These are phyloP conservation scores for Drosophila athabasca DNA, from an alignment of 1,140 invertebrate genomes.

Conservation along the genomic window DNA sequence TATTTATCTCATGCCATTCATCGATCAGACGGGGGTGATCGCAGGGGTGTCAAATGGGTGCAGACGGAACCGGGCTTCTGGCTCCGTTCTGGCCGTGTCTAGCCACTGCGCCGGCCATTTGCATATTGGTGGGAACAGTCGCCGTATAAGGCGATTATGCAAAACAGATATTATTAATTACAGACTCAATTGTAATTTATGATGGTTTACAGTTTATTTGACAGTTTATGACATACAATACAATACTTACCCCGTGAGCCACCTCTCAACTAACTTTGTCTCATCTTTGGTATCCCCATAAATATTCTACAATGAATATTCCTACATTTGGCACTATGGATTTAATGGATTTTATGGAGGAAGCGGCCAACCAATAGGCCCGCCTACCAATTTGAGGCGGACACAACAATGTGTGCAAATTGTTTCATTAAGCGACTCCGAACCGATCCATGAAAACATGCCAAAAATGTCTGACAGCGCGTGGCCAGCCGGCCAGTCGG, in stretches of 20 bases:
- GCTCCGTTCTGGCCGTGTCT: conserved; percentile 5
- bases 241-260: conserved; percentile 25
- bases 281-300: conserved; percentile 29
- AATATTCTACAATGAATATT: conserved; percentile 18
- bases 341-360: conserved; percentile 26
- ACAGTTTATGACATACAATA: conserved; percentile 47
- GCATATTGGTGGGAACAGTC: conserved; percentile 47
- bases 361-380: conserved; percentile 7
- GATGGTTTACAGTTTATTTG: conserved; percentile 55
- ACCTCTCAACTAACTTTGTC: conserved; percentile 27
- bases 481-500: conserved; percentile 27
- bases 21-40: background rate
- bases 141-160: conserved; percentile 21
- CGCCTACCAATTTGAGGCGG: conserved; percentile 28
- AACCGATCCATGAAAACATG: conserved; percentile 38
- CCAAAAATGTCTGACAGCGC: conserved; percentile 48
- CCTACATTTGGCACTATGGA: conserved; percentile 5
- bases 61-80: conserved; percentile 5
- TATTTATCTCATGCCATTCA: conserved; percentile 47
- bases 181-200: conserved; percentile 57
- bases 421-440: conserved; percentile 55
- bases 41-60: conserved; percentile 29
- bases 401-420: conserved; percentile 67
- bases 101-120: conserved; percentile 18
- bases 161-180: conserved; percentile 70